A percentile compares a stretch with the other conserved stretches of the same genome.
Conservation (phyloP, 2,888 invertebrate species). For the Plagiodera versicolora region DNA sequence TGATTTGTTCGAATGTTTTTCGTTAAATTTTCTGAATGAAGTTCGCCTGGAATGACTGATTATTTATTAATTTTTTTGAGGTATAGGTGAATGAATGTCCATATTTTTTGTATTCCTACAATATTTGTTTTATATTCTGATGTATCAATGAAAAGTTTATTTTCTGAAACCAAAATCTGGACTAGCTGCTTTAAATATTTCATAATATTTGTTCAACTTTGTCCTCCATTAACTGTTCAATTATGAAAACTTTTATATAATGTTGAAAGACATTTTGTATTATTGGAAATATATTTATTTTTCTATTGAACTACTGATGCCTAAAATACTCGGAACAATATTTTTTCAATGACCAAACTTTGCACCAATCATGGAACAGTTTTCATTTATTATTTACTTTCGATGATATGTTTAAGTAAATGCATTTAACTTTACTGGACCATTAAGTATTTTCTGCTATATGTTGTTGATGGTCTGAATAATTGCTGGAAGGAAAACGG, state of each 20-base stretch:
- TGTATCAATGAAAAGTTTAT: neutral
- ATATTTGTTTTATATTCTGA: constrained; percentile 5
- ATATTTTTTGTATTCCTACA: constrained; percentile 33
- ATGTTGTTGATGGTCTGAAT: too few species aligned
- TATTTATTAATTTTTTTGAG: constrained; percentile 30
- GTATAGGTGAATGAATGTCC: constrained; percentile 24
- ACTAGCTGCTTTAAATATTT: too few species aligned
- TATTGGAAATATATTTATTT: too few species aligned
- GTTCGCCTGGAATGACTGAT: constrained; percentile 33
- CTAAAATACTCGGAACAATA: neutral
- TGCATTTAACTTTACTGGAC: neutral
- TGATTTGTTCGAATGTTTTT: constrained; percentile 4
- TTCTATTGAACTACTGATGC: neutral
- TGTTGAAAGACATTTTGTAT: too few species aligned
- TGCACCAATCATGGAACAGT: too few species aligned
- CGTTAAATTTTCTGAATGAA: constrained; percentile 21
- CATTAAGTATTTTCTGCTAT: neutral
- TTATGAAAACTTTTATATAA: too few species aligned
- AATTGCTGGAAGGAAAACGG: too few species aligned
- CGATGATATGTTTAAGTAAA: neutral
- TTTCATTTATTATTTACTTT: too few species aligned
- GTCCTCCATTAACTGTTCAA: too few species aligned
- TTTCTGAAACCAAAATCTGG: neutral
- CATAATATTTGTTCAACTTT: too few species aligned
- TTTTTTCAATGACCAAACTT: neutral